phyloP scores from a whole-genome alignment of 2,888 invertebrate species.

The Nasonovia ribisnigri region DNA sequence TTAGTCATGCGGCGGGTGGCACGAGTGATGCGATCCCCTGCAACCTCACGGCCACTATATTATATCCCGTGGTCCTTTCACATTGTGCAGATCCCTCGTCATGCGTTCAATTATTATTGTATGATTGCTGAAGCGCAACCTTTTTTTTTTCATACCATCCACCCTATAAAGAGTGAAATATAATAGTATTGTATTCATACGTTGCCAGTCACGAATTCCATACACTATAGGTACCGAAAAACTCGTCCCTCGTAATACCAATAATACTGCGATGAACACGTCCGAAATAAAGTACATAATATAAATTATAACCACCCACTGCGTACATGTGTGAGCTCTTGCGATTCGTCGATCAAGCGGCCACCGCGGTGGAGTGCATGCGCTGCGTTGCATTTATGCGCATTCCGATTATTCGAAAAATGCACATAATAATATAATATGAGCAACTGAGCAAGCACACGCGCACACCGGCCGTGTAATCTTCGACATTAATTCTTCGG shows the following conservation, averaged over 20 bases:
- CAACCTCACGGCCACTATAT: too few species aligned
- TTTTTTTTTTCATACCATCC: too few species aligned
- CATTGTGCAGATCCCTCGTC: too few species aligned
- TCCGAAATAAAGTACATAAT: neutral
- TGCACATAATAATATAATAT: neutral
- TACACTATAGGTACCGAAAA: too few species aligned
- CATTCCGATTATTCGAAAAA: neutral
- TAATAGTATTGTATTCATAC: too few species aligned
- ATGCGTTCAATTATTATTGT: too few species aligned
- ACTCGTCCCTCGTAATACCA: neutral
- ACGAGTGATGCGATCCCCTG: too few species aligned
- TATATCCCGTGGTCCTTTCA: too few species aligned
- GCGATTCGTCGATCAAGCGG: neutral
- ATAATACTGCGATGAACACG: neutral
- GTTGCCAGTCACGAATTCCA: too few species aligned
- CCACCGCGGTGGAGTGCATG: neutral
- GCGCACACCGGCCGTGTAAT: neutral
- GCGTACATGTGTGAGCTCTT: neutral
- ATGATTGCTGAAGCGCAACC: too few species aligned
- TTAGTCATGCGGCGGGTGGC: too few species aligned
- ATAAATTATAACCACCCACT: neutral
- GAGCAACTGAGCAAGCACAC: neutral
- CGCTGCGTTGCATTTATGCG: neutral
- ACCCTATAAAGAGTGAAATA: too few species aligned
- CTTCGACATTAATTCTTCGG: slow-evolving; percentile 11